A percentile compares a stretch with the other conserved stretches of the same genome.
phyloP scores from a whole-genome alignment of 2,113 vertebrate genomes.

The Merops nubicus region DNA sequence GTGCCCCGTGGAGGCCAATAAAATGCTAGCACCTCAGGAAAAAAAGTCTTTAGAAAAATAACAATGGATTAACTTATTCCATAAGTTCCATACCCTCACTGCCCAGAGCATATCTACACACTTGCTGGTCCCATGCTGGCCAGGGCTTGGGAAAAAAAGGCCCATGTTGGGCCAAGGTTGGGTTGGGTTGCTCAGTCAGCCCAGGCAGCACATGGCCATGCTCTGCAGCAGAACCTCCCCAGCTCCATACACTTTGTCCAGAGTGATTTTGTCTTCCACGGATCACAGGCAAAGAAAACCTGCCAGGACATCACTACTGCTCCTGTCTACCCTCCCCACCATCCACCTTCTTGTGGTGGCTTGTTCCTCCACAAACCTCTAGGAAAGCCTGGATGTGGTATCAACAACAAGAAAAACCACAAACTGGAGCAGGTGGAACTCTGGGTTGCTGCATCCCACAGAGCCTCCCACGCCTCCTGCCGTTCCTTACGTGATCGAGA shows the following conservation, averaged over 20 bases:
- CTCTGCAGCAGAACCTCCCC: neutral
- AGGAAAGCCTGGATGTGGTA: neutral
- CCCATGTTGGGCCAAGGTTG: neutral
- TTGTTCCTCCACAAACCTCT: neutral
- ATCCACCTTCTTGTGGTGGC: neutral
- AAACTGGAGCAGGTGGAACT: neutral
- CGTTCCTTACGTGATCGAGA: conserved; percentile 94
- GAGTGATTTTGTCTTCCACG: neutral
- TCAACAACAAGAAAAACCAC: neutral
- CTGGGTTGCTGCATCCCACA: neutral
- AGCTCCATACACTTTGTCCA: neutral
- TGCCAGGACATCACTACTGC: neutral
- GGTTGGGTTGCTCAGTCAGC: neutral
- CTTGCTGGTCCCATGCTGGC: neutral
- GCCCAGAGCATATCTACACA: neutral
- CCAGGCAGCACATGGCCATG: neutral
- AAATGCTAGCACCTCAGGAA: neutral
- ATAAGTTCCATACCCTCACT: neutral
- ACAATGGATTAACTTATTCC: neutral
- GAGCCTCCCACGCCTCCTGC: neutral
- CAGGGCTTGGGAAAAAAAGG: neutral
- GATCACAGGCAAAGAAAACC: neutral
- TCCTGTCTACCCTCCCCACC: neutral
- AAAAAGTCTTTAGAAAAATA: neutral
- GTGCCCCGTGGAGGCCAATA: neutral